Base-by-base conservation (phyloP, 1,140 invertebrate species). In the Pseudomyrmex concolor region DNA sequence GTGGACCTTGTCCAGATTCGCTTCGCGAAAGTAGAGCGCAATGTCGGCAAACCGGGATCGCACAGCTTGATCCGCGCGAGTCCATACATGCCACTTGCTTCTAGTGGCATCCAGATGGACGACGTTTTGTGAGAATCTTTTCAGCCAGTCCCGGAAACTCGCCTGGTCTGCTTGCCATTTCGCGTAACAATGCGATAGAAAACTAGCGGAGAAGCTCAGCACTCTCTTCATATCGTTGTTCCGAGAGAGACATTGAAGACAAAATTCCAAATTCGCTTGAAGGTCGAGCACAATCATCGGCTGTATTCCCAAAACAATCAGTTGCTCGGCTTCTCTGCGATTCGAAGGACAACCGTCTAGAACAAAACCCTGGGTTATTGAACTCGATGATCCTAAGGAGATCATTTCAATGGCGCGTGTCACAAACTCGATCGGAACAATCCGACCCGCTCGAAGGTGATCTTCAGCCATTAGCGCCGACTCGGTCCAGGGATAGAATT, bases 271-370 rank as follows among this genome's bases (percentile, higher is more conserved):
- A 63, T 90, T 84, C 34, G 92, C 90, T 77, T 92, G 84, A 5
- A 96, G 84, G 87, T 96, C 94, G 22, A 96, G 91, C 2, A 95
- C 91, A 22, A 96, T 87, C 84, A 94, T 92, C 0, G 95, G 95
- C 64, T 95, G 93, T 13, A 96, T 84, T 22, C 94, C 94, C 19
- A 94, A 55, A 78, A 93, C 93, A 8, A 90, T 81, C 22, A 96
- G 84, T 87, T 93, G 91, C 76, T 93, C 90, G 22, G 92, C 91
- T 91, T 96, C 95, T 48, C 91, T 84, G 12, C 92, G 87, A 50
- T 80, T 92, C 64, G 93, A 91, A 2, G 95, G 95, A 91, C 95
- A 95, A 10, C 95, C 96, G 88, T 96, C 95, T 55, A 95, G 92
- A 13, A 96, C 84, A 87, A 94, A 94, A 12, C 95, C 95, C 84